Percentiles rank a stretch among this genome's conserved stretches.
phyloP scores from a whole-genome alignment of 2,888 invertebrate species.

The Coleophora deauratella region DNA sequence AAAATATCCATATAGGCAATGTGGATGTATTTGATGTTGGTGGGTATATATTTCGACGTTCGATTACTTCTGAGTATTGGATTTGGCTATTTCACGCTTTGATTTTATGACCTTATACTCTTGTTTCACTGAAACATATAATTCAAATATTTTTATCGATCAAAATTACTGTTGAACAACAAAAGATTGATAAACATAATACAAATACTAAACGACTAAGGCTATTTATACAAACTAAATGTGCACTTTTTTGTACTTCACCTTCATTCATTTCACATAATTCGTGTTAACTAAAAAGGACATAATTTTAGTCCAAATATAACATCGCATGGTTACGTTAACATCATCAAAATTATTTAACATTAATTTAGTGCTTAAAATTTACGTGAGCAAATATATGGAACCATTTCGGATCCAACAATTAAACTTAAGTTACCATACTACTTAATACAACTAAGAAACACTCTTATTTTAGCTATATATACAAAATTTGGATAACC shows the following conservation, averaged over 20 bases:
- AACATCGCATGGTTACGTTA: too few relatives aligned
- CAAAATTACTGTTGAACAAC: conserved; percentile 1
- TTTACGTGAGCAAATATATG: conserved; percentile 51
- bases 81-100: conserved; percentile 54
- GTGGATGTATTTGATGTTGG: not conserved
- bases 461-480: conserved; percentile 2
- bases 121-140: conserved; percentile 28
- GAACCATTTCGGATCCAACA: conserved; percentile 13
- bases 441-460: conserved; percentile 5
- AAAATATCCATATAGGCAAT: not conserved
- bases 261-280: conserved; percentile 24
- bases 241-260: conserved; percentile 44
- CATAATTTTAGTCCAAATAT: too few relatives aligned
- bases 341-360: too few relatives aligned
- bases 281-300: too few relatives aligned
- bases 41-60: conserved; percentile 20
- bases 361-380: conserved; percentile 30
- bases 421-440: conserved; percentile 8
- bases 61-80: conserved; percentile 48
- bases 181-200: conserved; percentile 10
- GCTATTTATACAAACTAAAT: conserved; percentile 9
- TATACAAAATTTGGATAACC: conserved; percentile 4
- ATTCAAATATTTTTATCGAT: conserved; percentile 11
- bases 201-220: conserved; percentile 20
- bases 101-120: conserved; percentile 47